A percentile compares a stretch with the other conserved stretches of the same genome.
phyloP scores from a whole-genome alignment of 2,113 vertebrate genomes.

The Psittacara wagleri region DNA sequence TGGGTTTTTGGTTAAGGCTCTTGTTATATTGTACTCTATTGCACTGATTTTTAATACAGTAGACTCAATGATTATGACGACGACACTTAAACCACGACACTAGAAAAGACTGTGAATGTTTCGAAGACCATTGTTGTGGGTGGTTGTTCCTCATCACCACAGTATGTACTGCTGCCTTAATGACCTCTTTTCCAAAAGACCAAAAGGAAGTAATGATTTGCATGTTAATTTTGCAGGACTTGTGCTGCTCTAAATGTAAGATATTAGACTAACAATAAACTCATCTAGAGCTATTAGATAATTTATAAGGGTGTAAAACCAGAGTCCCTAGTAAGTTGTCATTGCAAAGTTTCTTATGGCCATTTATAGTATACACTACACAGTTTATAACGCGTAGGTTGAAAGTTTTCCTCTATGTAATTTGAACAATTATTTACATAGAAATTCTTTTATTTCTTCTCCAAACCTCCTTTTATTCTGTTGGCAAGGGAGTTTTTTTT shows the following conservation, averaged over 20 bases:
- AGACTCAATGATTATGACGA: too few species aligned
- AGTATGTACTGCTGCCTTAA: neutral
- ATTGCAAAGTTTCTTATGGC: neutral
- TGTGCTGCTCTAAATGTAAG: neutral
- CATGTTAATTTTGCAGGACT: neutral
- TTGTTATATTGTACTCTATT: too few species aligned
- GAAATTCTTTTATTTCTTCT: neutral
- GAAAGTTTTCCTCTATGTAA: neutral
- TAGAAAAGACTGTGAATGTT: neutral
- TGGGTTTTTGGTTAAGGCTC: too few species aligned
- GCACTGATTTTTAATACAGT: too few species aligned
- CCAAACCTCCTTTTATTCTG: neutral
- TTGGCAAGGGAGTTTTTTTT: neutral
- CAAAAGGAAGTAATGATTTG: neutral
- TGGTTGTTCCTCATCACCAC: neutral
- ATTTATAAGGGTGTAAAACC: neutral
- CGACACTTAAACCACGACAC: too few species aligned
- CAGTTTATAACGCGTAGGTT: neutral
- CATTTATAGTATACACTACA: neutral
- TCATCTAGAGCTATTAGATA: neutral
- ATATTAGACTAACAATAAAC: neutral
- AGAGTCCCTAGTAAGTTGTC: neutral
- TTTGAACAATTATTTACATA: neutral
- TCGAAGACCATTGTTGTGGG: neutral
- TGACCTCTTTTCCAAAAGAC: neutral